Evolutionary conservation across 2,113 vertebrate genomes (phyloP).

Genomic region (Capra hircus): DNA sequence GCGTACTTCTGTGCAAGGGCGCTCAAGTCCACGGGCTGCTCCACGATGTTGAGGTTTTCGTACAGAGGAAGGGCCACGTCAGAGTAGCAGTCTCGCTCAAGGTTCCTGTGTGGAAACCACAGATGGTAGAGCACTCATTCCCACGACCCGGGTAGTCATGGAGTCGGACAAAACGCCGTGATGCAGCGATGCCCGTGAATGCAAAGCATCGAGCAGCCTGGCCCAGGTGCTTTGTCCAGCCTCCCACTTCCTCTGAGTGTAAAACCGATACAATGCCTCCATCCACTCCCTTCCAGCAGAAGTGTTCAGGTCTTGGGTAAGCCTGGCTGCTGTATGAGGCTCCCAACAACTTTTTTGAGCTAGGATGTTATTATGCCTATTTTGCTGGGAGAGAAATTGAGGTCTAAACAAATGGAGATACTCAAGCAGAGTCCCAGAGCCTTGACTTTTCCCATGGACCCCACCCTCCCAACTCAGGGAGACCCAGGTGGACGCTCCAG

Average conservation of each 20-base stretch:
- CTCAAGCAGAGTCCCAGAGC: background rate
- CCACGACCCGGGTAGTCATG: rapidly evolving
- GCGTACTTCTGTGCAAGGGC: slow-evolving; percentile 82
- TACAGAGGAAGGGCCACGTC: slow-evolving; percentile 90
- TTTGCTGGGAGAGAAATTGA: background rate
- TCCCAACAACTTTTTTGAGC: background rate
- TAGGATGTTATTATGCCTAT: background rate
- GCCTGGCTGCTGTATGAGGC: background rate
- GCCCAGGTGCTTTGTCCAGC: background rate
- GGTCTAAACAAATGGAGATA: background rate
- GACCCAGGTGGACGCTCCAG: background rate
- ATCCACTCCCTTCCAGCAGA: background rate
- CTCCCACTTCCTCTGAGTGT: background rate
- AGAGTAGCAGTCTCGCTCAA: slow-evolving; percentile 80
- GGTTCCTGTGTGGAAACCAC: slow-evolving; percentile 44
- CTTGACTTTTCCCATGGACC: background rate
- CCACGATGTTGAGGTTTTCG: slow-evolving; percentile 87
- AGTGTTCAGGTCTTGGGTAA: background rate
- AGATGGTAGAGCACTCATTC: rapidly evolving
- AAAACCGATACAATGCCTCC: background rate
- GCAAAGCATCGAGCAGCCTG: background rate
- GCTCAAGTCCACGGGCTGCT: slow-evolving; percentile 91
- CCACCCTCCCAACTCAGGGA: background rate
- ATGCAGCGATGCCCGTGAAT: rapidly evolving
- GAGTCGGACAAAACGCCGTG: background rate